These are phyloP conservation scores for Triplophysa bombifrons DNA, from an alignment of 2,797 vertebrate species.

Conservation along the genomic window DNA sequence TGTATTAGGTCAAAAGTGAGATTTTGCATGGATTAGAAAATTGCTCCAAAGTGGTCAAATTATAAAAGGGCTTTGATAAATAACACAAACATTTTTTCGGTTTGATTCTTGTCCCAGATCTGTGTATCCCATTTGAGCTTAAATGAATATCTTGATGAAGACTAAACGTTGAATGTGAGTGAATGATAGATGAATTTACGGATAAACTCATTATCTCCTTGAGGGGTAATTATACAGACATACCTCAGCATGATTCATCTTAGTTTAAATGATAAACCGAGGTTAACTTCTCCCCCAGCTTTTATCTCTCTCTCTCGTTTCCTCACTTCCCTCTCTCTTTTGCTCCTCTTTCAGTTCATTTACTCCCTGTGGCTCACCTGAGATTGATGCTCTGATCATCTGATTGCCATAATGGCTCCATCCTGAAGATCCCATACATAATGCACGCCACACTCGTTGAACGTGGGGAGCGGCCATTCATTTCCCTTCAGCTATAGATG, in stretches of 20 bases:
- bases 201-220: slow-evolving; percentile 65
- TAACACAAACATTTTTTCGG: slow-evolving; percentile 41
- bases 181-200: slow-evolving; percentile 47
- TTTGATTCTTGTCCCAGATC: slow-evolving; percentile 40
- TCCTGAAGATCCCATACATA: slow-evolving; percentile 77
- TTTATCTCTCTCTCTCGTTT: slow-evolving; percentile 6
- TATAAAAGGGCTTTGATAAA: slow-evolving; percentile 46
- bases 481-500: slow-evolving; percentile 58
- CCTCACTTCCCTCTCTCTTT: background rate
- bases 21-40: slow-evolving; percentile 2
- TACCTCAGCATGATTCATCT: slow-evolving; percentile 53
- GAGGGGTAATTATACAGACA: slow-evolving; percentile 66
- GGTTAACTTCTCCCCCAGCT: slow-evolving; percentile 6
- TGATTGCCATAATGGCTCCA: slow-evolving; percentile 84
- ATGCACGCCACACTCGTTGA: slow-evolving; percentile 74
- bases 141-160: slow-evolving; percentile 51
- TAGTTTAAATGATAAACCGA: slow-evolving; percentile 38
- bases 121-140: slow-evolving; percentile 37
- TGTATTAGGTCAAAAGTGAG: slow-evolving; percentile 20
- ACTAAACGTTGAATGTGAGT: slow-evolving; percentile 43
- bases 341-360: slow-evolving; percentile 78
- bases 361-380: slow-evolving; percentile 81
- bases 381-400: slow-evolving; percentile 82
- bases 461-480: slow-evolving; percentile 58
- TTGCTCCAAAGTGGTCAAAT: slow-evolving; percentile 8